These are phyloP conservation scores for Orchestes rusci DNA, from an alignment of 2,888 invertebrate species.

Conservation along the genomic window DNA sequence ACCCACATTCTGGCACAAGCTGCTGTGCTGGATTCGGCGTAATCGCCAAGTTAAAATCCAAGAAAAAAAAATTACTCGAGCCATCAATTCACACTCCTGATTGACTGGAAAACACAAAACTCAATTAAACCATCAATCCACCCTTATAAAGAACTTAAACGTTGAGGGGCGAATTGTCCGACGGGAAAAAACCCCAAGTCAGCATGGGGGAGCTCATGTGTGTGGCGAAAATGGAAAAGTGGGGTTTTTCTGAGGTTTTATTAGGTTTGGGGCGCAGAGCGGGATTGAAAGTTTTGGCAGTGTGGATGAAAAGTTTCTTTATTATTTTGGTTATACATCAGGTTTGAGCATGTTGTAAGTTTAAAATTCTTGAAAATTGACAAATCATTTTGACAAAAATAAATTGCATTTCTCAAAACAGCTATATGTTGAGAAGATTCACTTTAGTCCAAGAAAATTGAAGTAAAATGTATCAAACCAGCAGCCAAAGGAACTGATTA, in stretches of 20 bases:
- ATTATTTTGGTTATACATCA: too few relatives aligned
- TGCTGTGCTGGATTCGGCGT: too few relatives aligned
- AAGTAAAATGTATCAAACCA: too few relatives aligned
- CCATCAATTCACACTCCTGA: conserved; percentile 21
- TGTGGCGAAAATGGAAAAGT: conserved; percentile 19
- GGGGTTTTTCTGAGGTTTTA: conserved; percentile 14
- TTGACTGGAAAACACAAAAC: conserved; percentile 26
- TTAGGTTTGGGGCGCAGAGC: conserved; percentile 17
- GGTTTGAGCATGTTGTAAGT: too few relatives aligned
- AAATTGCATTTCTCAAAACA: background rate
- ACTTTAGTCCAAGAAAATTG: too few relatives aligned
- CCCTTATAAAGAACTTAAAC: conserved; percentile 25
- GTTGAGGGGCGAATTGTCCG: conserved; percentile 20
- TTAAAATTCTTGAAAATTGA: too few relatives aligned
- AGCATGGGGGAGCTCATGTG: conserved; percentile 16
- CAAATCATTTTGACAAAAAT: too few relatives aligned
- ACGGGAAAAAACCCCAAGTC: conserved; percentile 22
- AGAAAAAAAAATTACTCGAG: too few relatives aligned
- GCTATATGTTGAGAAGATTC: too few relatives aligned
- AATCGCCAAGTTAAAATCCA: too few relatives aligned
- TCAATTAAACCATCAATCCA: conserved; percentile 26
- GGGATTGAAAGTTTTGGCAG: conserved; percentile 23
- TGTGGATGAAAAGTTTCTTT: background rate
- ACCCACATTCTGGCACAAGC: too few relatives aligned
- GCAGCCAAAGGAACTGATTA: too few relatives aligned